phyloP scores from a whole-genome alignment of 2,888 invertebrate species.

The Diabrotica balteata region DNA sequence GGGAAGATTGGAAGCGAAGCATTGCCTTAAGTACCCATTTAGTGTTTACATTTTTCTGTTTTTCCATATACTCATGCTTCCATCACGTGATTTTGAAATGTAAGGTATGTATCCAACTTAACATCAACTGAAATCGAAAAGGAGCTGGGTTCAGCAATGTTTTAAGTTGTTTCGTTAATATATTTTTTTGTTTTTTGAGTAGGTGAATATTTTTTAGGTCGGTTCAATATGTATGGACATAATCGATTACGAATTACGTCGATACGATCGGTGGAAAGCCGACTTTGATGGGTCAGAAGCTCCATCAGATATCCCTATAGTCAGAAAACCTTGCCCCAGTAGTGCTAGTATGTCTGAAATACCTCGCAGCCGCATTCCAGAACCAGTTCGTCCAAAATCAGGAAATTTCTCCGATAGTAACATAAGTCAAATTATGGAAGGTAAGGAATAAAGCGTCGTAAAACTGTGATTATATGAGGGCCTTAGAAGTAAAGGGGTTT shows the following conservation, averaged over 20 bases:
- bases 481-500: no score
- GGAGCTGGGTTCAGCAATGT: no score
- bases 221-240: constrained; percentile 97
- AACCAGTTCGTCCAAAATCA: constrained; percentile 79
- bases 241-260: constrained; percentile 90
- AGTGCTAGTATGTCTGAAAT: constrained; percentile 67
- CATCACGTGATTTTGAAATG: constrained; percentile 94
- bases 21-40: constrained; percentile 96
- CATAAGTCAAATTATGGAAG: constrained; percentile 52
- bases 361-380: constrained; percentile 70
- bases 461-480: background rate
- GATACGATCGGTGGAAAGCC: constrained; percentile 92
- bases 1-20: constrained; percentile 98
- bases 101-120: constrained; percentile 68
- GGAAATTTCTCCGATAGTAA: constrained; percentile 70
- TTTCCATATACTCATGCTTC: constrained; percentile 94
- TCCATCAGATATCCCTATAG: constrained; percentile 56
- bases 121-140: no score
- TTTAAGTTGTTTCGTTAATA: no score
- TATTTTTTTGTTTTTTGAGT: no score
- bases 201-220: constrained; percentile 65
- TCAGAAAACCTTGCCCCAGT: constrained; percentile 55
- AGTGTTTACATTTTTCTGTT: constrained; percentile 95
- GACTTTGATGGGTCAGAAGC: constrained; percentile 68
- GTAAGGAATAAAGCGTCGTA: constrained; percentile 1